Percentiles rank a stretch among this genome's conserved stretches.
Evolutionary conservation across 1,140 invertebrate genomes (phyloP).

Genomic region (Teleogryllus occipitalis): DNA sequence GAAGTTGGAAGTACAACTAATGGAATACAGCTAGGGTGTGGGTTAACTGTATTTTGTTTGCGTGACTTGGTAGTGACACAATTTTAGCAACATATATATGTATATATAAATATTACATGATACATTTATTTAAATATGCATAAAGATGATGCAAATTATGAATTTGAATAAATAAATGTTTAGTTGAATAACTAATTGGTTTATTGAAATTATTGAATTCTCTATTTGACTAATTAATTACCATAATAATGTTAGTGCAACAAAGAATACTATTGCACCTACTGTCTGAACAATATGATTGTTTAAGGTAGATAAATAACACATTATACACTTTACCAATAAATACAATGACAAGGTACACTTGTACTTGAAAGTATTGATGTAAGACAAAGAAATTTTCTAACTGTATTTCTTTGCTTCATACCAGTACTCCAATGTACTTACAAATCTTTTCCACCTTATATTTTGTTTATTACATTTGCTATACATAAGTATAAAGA

Average conservation of each 20-base stretch:
- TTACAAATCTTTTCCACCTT: background rate
- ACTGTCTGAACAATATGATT: background rate
- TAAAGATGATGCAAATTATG: background rate
- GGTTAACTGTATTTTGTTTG: background rate
- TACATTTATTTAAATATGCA: background rate
- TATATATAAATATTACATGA: background rate
- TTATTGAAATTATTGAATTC: background rate
- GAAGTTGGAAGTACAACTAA: slow-evolving; percentile 7
- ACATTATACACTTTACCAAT: background rate
- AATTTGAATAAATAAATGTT: background rate
- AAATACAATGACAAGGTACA: background rate
- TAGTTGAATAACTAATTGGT: background rate
- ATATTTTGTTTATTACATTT: background rate
- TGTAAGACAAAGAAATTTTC: background rate
- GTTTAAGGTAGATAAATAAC: background rate
- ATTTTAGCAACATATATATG: slow-evolving; percentile 7
- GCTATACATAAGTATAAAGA: slow-evolving; percentile 1
- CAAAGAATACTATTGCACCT: background rate
- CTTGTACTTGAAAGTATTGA: background rate
- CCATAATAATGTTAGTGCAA: background rate
- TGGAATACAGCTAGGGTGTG: background rate
- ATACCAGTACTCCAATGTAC: background rate
- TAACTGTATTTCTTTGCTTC: background rate
- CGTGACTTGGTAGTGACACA: background rate
- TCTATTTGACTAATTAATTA: background rate